These are phyloP conservation scores for Callipepla californica DNA, from an alignment of 2,113 vertebrate species.

Conservation along the genomic window DNA sequence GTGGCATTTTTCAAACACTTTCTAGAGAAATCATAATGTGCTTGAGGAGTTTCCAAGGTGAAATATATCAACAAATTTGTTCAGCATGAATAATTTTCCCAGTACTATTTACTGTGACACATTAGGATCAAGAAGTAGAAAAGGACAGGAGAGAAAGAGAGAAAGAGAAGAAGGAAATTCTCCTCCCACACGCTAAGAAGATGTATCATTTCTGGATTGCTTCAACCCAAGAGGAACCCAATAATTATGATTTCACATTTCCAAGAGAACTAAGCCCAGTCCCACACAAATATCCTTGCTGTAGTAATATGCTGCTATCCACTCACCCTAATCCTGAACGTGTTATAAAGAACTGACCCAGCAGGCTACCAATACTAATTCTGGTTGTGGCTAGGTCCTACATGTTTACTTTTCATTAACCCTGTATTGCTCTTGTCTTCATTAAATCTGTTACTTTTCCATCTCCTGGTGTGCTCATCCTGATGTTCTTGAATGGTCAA, in stretches of 20 bases:
- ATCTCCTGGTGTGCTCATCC: neutral
- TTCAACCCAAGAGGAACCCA: conserved; percentile 38
- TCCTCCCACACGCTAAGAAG: conserved; percentile 17
- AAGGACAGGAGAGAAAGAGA: neutral
- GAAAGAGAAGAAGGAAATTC: conserved; percentile 22
- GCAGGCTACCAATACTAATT: neutral
- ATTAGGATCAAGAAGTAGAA: conserved; percentile 6
- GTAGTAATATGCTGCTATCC: conserved; percentile 13
- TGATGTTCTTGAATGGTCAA: neutral
- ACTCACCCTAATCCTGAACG: neutral
- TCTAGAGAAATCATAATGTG: neutral
- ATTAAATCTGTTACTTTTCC: neutral
- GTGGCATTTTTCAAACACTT: conserved; percentile 6
- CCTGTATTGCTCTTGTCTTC: neutral
- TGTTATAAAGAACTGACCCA: neutral
- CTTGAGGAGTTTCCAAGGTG: conserved; percentile 9
- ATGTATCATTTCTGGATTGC: conserved; percentile 17
- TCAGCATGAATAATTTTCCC: conserved; percentile 14
- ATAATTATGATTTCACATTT: conserved; percentile 58
- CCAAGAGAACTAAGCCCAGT: conserved; percentile 11
- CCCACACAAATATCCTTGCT: neutral
- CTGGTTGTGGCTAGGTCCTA: neutral
- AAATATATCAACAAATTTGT: conserved; percentile 37
- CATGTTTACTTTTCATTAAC: conserved; percentile 3
- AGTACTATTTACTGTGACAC: neutral